phyloP scores from a whole-genome alignment of 2,888 invertebrate genomes.

The Dusona sp. region DNA sequence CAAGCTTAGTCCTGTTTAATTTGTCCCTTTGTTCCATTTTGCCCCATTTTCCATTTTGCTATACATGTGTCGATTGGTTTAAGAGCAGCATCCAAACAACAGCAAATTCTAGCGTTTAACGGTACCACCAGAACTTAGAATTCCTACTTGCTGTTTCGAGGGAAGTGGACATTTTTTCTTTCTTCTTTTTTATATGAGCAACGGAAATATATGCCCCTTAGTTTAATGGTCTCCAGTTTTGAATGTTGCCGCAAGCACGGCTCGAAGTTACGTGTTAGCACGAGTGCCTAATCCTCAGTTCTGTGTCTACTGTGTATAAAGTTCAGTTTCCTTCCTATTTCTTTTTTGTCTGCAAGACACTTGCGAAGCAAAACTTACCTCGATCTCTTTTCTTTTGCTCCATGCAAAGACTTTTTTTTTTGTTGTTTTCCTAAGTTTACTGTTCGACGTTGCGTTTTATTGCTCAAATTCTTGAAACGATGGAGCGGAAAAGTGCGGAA shows the following conservation, averaged over 20 bases:
- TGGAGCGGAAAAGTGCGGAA: not conserved
- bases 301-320: slow-evolving; percentile 29
- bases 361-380: not conserved
- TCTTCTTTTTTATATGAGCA: not conserved
- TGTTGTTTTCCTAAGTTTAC: not conserved
- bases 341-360: not conserved
- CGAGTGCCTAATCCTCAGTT: slow-evolving; percentile 50
- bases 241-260: not conserved
- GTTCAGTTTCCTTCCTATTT: not conserved
- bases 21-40: not conserved
- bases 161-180: not conserved
- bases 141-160: not conserved
- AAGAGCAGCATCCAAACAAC: slow-evolving; percentile 45
- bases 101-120: slow-evolving; percentile 60
- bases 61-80: slow-evolving; percentile 1
- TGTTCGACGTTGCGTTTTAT: slow-evolving; percentile 10
- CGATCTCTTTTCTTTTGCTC: not conserved
- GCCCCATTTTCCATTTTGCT: too few relatives aligned
- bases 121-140: slow-evolving; percentile 39
- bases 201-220: not conserved
- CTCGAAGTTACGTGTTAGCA: slow-evolving; percentile 29
- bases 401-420: not conserved
- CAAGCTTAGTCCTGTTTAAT: slow-evolving; percentile 1
- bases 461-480: not conserved
- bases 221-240: not conserved